Evolutionary conservation across 2,113 vertebrate species (phyloP), one percentile per base, ranked within the genome.

Genomic region (Laterallus jamaicensis): DNA sequence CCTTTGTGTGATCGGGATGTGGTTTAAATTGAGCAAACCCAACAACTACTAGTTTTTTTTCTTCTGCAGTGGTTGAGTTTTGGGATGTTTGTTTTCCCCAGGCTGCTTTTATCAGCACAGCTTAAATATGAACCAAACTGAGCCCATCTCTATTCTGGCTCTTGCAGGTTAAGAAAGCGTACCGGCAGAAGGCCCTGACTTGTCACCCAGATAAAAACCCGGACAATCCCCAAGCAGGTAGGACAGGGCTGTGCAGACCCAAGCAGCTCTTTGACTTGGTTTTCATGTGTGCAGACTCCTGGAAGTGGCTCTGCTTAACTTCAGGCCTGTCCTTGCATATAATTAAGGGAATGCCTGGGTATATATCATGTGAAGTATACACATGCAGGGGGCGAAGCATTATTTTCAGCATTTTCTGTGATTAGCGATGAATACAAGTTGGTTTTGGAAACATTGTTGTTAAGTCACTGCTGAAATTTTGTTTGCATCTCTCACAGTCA

Each of bases 151-250:
- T 2, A 4, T 60, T 90, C 32, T 96, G 92, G 25, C 62, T 95
- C 73, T 91, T 95, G 31, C 92, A 99, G 99, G 99, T 99, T 71
- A 99, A 99, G 98, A 99, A 99, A 93, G 99, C 99, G 0, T 99
- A 99, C 95, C 97, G 99, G 84, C 98, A 99, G 97, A 99, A 98
- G 95, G 99, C 99, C 7, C 96, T 99, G 83, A 98, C 98, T 6
- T 99, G 99, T 93, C 99, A 99, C 96, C 99, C 99, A 0, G 99
- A 99, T 97, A 99, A 99, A 97, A 99, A 99, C 94, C 99, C 99
- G 0, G 99, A 99, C 95, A 98, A 99, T 90, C 99, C 99, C 25
- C 98, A 98, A 98, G 99, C 99, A 98, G 99, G 99, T 99, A 80
- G 98, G 98, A 35, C n/a, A 62, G 68, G 58, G n/a, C 29, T 40